Conservation (phyloP, 2,797 vertebrate species). For the Sylvia borin region DNA sequence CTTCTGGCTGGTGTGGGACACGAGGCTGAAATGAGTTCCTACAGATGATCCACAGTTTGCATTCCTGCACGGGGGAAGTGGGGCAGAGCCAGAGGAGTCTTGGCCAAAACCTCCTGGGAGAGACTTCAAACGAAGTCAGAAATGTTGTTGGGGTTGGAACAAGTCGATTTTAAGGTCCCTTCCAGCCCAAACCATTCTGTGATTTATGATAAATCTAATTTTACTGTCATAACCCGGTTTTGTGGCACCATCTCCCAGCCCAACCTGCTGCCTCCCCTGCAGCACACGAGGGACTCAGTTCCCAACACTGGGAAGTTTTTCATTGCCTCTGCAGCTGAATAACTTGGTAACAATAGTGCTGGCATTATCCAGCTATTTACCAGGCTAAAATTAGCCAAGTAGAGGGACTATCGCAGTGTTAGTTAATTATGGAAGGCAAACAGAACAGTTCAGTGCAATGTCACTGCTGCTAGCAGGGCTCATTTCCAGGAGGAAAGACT, state of each 20-base stretch:
- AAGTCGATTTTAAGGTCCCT: neutral
- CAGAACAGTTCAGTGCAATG: neutral
- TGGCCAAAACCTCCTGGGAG: neutral
- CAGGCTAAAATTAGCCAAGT: neutral
- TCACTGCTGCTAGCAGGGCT: neutral
- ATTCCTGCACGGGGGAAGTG: fast-evolving
- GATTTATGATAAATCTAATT: neutral
- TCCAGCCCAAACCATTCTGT: neutral
- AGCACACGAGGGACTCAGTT: neutral
- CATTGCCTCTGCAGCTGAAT: neutral
- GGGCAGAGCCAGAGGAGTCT: fast-evolving
- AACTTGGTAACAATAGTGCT: neutral
- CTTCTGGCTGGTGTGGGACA: neutral
- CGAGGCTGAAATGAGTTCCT: fast-evolving
- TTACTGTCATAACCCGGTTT: fast-evolving
- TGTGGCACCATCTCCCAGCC: neutral
- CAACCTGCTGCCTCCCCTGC: neutral
- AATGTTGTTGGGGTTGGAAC: fast-evolving
- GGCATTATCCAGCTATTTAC: neutral
- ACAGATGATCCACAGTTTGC: fast-evolving
- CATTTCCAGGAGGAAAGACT: neutral
- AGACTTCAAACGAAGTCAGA: neutral
- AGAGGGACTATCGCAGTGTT: neutral
- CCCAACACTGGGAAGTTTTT: neutral
- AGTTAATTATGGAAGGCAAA: neutral